These are phyloP conservation scores for Heliconius ethilla DNA, from an alignment of 2,888 invertebrate species.

Conservation along the genomic window DNA sequence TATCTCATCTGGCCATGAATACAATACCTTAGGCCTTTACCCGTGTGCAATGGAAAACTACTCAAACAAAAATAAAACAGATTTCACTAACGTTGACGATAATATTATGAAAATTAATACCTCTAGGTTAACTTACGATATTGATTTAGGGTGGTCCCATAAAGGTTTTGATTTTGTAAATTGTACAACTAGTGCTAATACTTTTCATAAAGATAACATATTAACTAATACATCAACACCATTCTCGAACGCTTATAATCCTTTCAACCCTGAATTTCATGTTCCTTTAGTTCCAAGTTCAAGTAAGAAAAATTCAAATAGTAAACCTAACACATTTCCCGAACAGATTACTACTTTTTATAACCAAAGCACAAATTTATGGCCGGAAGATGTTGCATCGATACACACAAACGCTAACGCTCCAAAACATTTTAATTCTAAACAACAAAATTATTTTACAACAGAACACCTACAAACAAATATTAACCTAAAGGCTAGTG, in stretches of 20 bases:
- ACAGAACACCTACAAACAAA: constrained; percentile 59
- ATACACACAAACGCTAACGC: constrained; percentile 68
- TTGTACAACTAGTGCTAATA: constrained; percentile 64
- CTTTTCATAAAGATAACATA: constrained; percentile 70
- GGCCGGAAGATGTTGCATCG: constrained; percentile 71
- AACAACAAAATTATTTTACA: constrained; percentile 66
- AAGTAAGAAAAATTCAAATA: constrained; percentile 65
- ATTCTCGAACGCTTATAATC: constrained; percentile 71
- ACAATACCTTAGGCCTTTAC: constrained; percentile 72
- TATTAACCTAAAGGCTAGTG: constrained; percentile 56
- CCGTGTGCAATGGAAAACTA: constrained; percentile 79
- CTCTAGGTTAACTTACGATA: constrained; percentile 75
- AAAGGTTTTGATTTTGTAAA: constrained; percentile 76
- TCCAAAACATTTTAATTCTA: constrained; percentile 60
- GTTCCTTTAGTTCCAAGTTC: constrained; percentile 68
- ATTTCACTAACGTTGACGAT: constrained; percentile 71
- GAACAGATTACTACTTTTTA: constrained; percentile 75
- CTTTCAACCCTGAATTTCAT: constrained; percentile 77
- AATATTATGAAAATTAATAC: constrained; percentile 76
- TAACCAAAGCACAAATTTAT: constrained; percentile 71
- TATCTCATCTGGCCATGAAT: constrained; percentile 74
- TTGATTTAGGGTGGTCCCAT: constrained; percentile 78
- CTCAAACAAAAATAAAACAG: constrained; percentile 69
- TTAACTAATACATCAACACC: constrained; percentile 64
- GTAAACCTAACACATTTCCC: constrained; percentile 64